Evolutionary conservation across 37 sponge, comb jelly and placozoan genomes (phyloP), one percentile per base, ranked within the genome.

Genomic region (Agelas oroides): DNA sequence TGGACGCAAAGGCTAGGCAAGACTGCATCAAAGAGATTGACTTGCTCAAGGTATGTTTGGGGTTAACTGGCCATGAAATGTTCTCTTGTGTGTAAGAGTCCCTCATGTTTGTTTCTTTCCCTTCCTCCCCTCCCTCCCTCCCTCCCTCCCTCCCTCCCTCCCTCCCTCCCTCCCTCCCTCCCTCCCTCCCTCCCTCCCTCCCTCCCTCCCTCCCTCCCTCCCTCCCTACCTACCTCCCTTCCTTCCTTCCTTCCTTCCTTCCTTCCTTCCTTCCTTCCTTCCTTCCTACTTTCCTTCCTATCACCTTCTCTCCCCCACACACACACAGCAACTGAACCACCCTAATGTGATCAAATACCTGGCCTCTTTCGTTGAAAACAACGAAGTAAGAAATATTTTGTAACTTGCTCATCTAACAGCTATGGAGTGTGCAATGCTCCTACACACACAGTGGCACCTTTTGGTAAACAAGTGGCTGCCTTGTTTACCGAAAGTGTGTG

Each of bases 21-120:
- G 99, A 99, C 54, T 99, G 99, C 78, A 93, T 99, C 77, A 96
- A 97, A 59, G 99, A 99, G 68, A 99, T 99, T 18, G 99, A 97
- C 73, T 63, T 99, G n/a, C 84, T 99, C 6, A 97, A 99, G 88
- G 95, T 96, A 33, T 35, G 73, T n/a, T 24, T n/a, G n/a, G n/a
- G n/a, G n/a, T n/a, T n/a, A n/a, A n/a, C n/a, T n/a, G n/a, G n/a
- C n/a, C n/a, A n/a, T n/a, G n/a, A n/a, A n/a, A n/a, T n/a, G n/a
- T n/a, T n/a, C n/a, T n/a, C n/a, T n/a, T n/a, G n/a, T 46, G 3
- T 46, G 8, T 46, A 8, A 46, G 46, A 3, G 8, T 12, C 46
- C 3, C 6, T 8, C 8, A 46, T 46, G 46, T 8, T 3, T 12
- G 8, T 12, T 8, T 46, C 8, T 8, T 12, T 8, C 8, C 6